Evolutionary conservation across 23 tunicate species (phyloP), one percentile per base, ranked within the genome.

Genomic region (Styela plicata): DNA sequence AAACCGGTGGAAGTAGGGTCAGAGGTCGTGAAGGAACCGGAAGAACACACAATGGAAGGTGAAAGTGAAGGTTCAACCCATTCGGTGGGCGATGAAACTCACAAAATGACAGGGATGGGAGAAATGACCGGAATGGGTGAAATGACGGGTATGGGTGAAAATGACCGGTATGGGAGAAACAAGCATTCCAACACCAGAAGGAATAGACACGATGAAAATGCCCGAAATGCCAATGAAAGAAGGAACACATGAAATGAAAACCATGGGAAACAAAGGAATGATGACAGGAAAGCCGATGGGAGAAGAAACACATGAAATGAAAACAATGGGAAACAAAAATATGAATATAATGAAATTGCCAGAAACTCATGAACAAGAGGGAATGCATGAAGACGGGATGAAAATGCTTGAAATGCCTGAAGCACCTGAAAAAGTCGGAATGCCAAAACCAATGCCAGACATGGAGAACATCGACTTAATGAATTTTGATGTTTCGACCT

Each of bases 81-180:
- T 13, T 7, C 7, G 13, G 13, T 44, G 57, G 57, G 57, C 13
- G 57, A 13, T 5, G 57, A 13, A 7, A 44, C 57, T 5, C 10
- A 44, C 57, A 13, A 13, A 5, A 44, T 44, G 57, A 44, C 57
- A 44, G 13, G 7, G 57, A 13, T 44, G 57, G 57, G 13, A 44
- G 57, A n/a, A n/a, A n/a, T n/a, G n/a, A n/a, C n/a, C n/a, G 57
- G 57, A 44, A 44, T 44, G 57, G 57, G 57, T n/a, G 57, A n/a
- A n/a, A n/a, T n/a, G n/a, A n/a, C n/a, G n/a, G 57, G 57, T 5
- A 44, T 44, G 57, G 57, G 13, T 44, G 57, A 44, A 5, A 44
- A 44, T 13, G 7, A 13, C 7, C 7, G 57, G 57, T 44, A 44
- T 44, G 57, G 57, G 57, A 44, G 57, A 44, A 44, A 7, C 13